Base-by-base conservation (phyloP, 2,113 vertebrate species). In the Oenanthe melanoleuca region DNA sequence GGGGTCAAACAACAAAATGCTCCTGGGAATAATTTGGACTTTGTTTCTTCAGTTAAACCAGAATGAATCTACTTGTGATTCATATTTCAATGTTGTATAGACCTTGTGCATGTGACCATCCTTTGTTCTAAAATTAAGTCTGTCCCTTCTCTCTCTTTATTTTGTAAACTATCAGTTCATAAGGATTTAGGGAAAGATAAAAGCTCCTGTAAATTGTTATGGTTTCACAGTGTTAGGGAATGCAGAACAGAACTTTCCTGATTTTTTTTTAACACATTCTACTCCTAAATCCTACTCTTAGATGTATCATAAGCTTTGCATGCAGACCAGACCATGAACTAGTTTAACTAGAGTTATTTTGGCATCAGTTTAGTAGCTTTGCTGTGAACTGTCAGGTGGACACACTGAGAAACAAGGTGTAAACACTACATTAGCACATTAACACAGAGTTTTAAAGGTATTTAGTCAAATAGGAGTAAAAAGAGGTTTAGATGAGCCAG, bases 41-140 rank as follows among this genome's bases (percentile, higher is more conserved):
- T 95, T 73, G 55, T 93, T 92, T 92, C 89, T 93, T 93, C 84
- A 87, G 69, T 93, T 87, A 79, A 80, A 85, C 60, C 69, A 52
- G 78, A 91, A 82, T 89, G 72, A 60, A 85, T 64, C 56, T 57
- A 23, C 65, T 45, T 34, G 49, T 44, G 61, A 69, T 89, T 77
- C n/a, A 9, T 81, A 47, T 55, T 96, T 78, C 49, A 57, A 1
- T 31, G 57, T 60, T 38, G 45, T 45, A 33, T 33, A 70, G 80
- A 70, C 65, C 56, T 47, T n/a, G 21, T 72, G 55, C 59, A 45
- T 16, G 40, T 65, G 59, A 73, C 28, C 45, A 69, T 59, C 24
- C 45, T 71, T 75, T 71, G 55, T 59, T 55, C 50, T 65, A 83
- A 85, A 88, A 75, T 63, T 37, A 77, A 56, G 16, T 56, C 49